A percentile compares a stretch with the other conserved stretches of the same genome.
Evolutionary conservation across 37 sponge, comb jelly and placozoan genomes (phyloP).

Genomic region (Axinella damicornis): DNA sequence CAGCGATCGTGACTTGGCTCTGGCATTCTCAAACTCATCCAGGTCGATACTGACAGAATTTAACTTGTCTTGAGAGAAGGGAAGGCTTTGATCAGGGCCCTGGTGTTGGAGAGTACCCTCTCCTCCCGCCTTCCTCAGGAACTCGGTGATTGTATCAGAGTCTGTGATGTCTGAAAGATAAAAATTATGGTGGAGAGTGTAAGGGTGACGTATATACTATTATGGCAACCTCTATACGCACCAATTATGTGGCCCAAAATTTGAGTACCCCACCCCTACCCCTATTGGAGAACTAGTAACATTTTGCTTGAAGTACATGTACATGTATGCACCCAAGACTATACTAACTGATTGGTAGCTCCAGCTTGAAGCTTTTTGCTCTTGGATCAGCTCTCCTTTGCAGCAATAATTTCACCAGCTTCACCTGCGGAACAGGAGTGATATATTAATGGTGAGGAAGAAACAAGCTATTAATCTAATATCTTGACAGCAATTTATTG

Average conservation of each 20-base stretch:
- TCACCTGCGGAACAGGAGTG: constrained; percentile 28
- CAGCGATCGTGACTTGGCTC: constrained; percentile 29
- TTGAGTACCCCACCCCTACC: no score
- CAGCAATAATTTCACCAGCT: constrained; percentile 63
- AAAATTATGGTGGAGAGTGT: no score
- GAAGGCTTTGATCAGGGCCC: background rate
- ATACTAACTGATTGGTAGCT: constrained; percentile 37
- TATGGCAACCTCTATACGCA: no score
- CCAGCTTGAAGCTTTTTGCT: constrained; percentile 10
- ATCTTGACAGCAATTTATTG: no score
- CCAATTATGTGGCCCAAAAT: no score
- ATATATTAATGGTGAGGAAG: no score
- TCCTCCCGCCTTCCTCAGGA: background rate
- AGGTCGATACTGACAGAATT: constrained; percentile 10
- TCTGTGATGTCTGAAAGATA: constrained; percentile 24
- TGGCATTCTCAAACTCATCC: constrained; percentile 39
- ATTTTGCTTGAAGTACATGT: no score
- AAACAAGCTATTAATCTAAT: no score
- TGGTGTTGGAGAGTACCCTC: background rate
- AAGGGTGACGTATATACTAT: no score
- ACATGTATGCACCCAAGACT: no score
- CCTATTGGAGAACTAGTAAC: no score
- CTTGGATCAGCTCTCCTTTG: constrained; percentile 64
- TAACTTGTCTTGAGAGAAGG: background rate
- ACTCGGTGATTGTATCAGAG: constrained; percentile 26